Evolutionary conservation across 2,113 vertebrate genomes (phyloP).

Genomic region (Ariopsis seemanni): DNA sequence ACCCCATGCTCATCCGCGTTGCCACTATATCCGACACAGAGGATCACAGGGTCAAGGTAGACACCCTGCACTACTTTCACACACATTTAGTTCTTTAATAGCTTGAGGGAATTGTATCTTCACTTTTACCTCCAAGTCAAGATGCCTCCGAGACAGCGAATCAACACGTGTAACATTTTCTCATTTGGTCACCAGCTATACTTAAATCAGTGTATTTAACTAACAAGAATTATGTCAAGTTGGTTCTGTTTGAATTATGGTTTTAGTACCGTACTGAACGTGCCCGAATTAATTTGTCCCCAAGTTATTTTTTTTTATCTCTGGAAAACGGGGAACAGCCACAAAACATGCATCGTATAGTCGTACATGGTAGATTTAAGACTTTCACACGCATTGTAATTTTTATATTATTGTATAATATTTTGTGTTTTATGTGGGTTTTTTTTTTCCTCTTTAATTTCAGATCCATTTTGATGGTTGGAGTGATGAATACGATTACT

Average conservation of each 20-base stretch:
- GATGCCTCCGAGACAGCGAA: not conserved
- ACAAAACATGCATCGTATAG: not conserved
- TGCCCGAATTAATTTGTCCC: not conserved
- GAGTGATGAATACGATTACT: slow-evolving; percentile 83
- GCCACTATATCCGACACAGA: slow-evolving; percentile 70
- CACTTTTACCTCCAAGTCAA: not conserved
- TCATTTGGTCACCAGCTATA: not conserved
- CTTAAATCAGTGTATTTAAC: not conserved
- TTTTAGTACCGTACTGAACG: not conserved
- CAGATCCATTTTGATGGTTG: slow-evolving; percentile 90
- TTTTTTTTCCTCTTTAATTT: not conserved
- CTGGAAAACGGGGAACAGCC: not conserved
- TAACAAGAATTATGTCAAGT: not conserved
- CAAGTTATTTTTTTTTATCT: no score
- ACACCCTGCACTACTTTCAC: not conserved
- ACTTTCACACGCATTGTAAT: not conserved
- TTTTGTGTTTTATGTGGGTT: not conserved
- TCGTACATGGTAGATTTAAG: not conserved
- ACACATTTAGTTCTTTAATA: not conserved
- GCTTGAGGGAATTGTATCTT: not conserved
- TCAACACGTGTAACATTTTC: not conserved
- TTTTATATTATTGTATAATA: not conserved
- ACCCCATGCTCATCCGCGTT: slow-evolving; percentile 77
- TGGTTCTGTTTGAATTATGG: not conserved
- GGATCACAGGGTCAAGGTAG: slow-evolving; percentile 75